Evolutionary conservation across 92 coral and sea anemone genomes (phyloP).

Genomic region (Pocillopora meandrina): DNA sequence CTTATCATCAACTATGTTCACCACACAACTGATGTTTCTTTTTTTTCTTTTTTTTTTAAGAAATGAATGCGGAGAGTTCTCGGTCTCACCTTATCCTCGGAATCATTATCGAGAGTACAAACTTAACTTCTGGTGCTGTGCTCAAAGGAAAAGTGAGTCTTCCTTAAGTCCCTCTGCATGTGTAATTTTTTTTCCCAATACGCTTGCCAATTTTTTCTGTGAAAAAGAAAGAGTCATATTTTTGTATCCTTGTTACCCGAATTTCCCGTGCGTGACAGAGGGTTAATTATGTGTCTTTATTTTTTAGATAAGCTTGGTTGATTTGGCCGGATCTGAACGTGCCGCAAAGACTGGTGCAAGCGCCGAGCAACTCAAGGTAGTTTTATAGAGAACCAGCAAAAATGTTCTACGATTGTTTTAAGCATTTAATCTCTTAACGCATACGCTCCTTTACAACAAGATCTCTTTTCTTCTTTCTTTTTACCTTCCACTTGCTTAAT

Average conservation of each 20-base stretch:
- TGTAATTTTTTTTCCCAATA: too few species aligned
- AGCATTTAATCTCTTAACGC: background rate
- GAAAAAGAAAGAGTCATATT: background rate
- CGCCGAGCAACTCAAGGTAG: slow-evolving; percentile 94
- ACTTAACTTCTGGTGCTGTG: slow-evolving; percentile 92
- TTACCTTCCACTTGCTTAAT: background rate
- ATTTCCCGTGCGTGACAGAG: background rate
- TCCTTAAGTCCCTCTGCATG: too few species aligned
- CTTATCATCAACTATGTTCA: too few species aligned
- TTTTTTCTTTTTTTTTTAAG: slow-evolving; percentile 43
- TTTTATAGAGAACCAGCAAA: background rate
- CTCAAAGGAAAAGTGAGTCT: slow-evolving; percentile 89
- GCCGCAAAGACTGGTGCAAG: slow-evolving; percentile 92
- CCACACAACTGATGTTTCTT: background rate
- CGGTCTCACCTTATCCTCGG: slow-evolving; percentile 95
- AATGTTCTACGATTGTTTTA: too few species aligned
- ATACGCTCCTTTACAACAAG: background rate
- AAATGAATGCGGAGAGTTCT: slow-evolving; percentile 99
- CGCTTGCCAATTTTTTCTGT: too few species aligned
- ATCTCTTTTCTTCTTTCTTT: background rate
- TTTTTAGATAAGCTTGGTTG: slow-evolving; percentile 90
- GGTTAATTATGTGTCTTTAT: background rate
- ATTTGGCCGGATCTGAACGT: slow-evolving; percentile 97
- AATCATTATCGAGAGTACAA: slow-evolving; percentile 93
- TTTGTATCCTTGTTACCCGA: background rate